phyloP scores from a whole-genome alignment of 2,113 vertebrate species.

The Gnathonemus longibarbis region DNA sequence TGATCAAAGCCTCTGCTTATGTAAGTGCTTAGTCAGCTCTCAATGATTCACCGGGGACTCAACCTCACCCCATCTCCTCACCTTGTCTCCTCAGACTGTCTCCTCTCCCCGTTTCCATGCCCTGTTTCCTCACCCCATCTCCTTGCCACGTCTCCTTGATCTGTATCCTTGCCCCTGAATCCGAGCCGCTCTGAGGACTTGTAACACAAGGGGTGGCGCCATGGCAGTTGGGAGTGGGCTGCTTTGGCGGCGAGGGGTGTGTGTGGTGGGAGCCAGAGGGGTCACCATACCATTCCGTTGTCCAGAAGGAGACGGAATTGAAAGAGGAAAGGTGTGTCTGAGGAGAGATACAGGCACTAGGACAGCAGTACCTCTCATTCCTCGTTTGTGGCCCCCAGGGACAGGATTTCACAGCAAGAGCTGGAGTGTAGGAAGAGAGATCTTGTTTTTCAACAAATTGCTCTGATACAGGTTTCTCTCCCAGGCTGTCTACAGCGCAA shows the following conservation, averaged over 20 bases:
- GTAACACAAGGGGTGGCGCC: neutral
- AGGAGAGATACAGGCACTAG: slow-evolving; percentile 23
- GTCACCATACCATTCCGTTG: neutral
- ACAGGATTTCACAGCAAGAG: neutral
- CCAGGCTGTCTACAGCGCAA: neutral
- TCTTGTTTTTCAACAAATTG: neutral
- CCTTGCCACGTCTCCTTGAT: neutral
- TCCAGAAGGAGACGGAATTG: neutral
- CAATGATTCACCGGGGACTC: neutral
- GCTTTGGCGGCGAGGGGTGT: neutral
- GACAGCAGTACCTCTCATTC: slow-evolving; percentile 3
- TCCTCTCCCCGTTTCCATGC: no score
- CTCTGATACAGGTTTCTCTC: neutral
- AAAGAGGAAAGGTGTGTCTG: slow-evolving; percentile 30
- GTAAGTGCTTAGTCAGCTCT: neutral
- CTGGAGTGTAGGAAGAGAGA: neutral
- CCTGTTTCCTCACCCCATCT: neutral
- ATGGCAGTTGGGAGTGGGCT: neutral
- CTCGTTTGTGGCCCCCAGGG: neutral
- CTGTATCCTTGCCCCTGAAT: neutral
- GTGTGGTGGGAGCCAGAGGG: neutral
- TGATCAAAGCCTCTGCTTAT: neutral
- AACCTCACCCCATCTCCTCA: neutral
- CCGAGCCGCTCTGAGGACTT: neutral
- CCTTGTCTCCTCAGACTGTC: neutral